phyloP scores from a whole-genome alignment of 92 coral and sea anemone genomes.

The Epizoanthus stellaris region DNA sequence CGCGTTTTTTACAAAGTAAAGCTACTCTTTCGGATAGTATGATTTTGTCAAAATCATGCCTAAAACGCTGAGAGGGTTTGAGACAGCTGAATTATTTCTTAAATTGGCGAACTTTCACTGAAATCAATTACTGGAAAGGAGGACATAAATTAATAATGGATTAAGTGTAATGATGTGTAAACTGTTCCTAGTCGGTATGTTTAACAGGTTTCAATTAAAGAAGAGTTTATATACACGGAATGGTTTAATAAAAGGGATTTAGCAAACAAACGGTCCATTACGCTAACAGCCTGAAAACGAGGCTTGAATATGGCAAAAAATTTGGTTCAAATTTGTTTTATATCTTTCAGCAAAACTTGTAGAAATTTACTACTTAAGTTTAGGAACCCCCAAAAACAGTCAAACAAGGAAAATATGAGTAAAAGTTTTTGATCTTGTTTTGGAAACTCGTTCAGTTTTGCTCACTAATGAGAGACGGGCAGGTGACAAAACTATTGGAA shows the following conservation, averaged over 20 bases:
- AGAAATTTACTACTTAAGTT: neutral
- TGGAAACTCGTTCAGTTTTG: neutral
- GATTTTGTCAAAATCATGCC: too few relatives aligned
- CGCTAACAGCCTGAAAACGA: slow-evolving; percentile 44
- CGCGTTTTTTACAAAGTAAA: neutral
- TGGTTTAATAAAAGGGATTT: slow-evolving; percentile 77
- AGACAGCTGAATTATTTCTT: slow-evolving; percentile 68
- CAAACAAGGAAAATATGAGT: neutral
- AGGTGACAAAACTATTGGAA: slow-evolving; percentile 71
- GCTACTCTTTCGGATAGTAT: too few relatives aligned
- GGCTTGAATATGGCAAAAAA: neutral
- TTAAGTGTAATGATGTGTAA: slow-evolving; percentile 96
- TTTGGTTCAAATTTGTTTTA: neutral
- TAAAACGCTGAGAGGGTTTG: slow-evolving; percentile 3
- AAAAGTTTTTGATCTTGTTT: neutral
- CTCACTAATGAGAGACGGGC: slow-evolving; percentile 68
- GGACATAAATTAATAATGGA: slow-evolving; percentile 87
- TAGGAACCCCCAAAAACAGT: neutral
- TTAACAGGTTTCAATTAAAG: slow-evolving; percentile 95
- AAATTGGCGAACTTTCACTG: slow-evolving; percentile 74
- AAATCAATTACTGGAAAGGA: slow-evolving; percentile 84
- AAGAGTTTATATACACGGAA: slow-evolving; percentile 89
- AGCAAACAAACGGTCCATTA: slow-evolving; percentile 73
- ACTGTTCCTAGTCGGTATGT: slow-evolving; percentile 94
- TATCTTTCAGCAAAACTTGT: neutral